Percentiles rank a stretch among this genome's conserved stretches.
These are phyloP conservation scores for Chironomus tepperi DNA, from an alignment of 1,140 invertebrate genomes.

Conservation along the genomic window DNA sequence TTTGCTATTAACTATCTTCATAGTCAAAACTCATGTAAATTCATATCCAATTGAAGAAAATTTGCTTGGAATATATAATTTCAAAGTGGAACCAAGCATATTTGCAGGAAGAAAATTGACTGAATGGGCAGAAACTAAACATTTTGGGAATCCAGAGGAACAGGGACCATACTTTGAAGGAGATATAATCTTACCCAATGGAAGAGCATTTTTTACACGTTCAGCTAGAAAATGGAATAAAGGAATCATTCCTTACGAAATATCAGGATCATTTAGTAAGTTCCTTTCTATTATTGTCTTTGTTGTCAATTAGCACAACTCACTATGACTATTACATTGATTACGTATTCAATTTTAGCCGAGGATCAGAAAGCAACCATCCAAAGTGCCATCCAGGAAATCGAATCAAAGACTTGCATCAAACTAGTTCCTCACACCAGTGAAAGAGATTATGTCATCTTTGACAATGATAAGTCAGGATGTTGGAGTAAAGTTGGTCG, in stretches of 20 bases:
- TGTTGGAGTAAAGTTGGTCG: constrained; percentile 60
- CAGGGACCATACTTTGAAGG: constrained; percentile 64
- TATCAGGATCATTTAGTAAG: constrained; percentile 55
- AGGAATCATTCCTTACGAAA: constrained; percentile 59
- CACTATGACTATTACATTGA: too few relatives aligned
- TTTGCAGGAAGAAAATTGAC: too few relatives aligned
- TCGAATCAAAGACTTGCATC: constrained; percentile 61
- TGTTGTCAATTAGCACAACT: too few relatives aligned
- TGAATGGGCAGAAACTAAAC: too few relatives aligned
- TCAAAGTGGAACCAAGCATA: too few relatives aligned
- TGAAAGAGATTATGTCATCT: constrained; percentile 53
- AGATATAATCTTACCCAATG: constrained; percentile 57
- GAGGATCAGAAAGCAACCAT: constrained; percentile 41
- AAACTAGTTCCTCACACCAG: constrained; percentile 52
- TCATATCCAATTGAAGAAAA: too few relatives aligned
- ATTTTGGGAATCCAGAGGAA: constrained; percentile 56
- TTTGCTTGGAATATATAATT: too few relatives aligned
- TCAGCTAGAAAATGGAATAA: constrained; percentile 52
- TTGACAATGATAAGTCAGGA: constrained; percentile 51
- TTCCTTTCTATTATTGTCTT: too few relatives aligned
- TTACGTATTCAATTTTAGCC: background rate
- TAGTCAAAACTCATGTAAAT: too few relatives aligned
- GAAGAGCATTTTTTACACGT: constrained; percentile 53
- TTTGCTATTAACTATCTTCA: too few relatives aligned
- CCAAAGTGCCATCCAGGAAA: constrained; percentile 53